Conservation (phyloP, 2,888 invertebrate species). For the Odiellus spinosus region DNA sequence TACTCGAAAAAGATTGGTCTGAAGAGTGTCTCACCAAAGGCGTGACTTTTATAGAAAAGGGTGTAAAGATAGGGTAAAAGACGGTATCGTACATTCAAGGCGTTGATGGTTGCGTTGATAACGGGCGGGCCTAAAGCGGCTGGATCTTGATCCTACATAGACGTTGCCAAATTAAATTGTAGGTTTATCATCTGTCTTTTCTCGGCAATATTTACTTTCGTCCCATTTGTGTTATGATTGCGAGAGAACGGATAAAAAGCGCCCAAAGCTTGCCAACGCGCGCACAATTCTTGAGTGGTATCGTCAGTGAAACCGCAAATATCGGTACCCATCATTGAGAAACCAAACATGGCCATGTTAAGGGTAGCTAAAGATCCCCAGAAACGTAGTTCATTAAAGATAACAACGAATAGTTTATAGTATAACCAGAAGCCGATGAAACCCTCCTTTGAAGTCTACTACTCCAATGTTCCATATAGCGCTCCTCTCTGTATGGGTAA, state of each 20-base stretch:
- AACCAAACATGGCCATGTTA: conserved; percentile 33
- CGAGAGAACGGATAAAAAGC: conserved; percentile 32
- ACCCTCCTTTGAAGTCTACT: no score
- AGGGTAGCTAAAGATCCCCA: conserved; percentile 25
- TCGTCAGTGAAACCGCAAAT: conserved; percentile 35
- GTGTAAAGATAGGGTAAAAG: conserved; percentile 37
- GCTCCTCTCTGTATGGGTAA: no score
- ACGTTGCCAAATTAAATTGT: not conserved
- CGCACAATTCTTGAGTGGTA: conserved; percentile 32
- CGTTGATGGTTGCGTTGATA: conserved; percentile 21
- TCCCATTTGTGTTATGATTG: conserved; percentile 10
- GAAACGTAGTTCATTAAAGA: no score
- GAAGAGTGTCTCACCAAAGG: conserved; percentile 28
- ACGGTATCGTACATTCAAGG: conserved; percentile 28
- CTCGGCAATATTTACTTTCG: no score
- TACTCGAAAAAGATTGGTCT: conserved; percentile 30
- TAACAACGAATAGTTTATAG: no score
- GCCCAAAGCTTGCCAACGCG: conserved; percentile 34
- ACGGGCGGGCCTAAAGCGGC: conserved; percentile 22
- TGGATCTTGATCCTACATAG: conserved; percentile 26
- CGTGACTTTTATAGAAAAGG: conserved; percentile 29
- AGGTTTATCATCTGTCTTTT: no score
- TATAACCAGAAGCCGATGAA: no score
- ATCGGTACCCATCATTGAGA: conserved; percentile 26
- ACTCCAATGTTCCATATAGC: no score